phyloP scores from a whole-genome alignment of 2,797 vertebrate species.

The Spinibarbus caldwelli region DNA sequence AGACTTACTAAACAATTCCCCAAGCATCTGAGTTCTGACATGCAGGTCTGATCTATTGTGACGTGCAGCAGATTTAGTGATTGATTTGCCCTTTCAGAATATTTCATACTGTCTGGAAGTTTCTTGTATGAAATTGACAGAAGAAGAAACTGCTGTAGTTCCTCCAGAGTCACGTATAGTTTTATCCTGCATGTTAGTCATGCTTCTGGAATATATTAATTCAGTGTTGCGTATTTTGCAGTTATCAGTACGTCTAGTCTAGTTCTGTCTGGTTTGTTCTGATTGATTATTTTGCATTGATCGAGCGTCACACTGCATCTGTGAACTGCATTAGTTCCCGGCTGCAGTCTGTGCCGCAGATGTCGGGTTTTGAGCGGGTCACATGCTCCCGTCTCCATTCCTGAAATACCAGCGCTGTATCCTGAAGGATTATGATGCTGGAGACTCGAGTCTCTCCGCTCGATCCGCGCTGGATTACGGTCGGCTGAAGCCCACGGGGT shows the following conservation, averaged over 20 bases:
- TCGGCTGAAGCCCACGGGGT: slow-evolving; percentile 62
- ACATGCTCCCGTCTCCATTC: slow-evolving; percentile 80
- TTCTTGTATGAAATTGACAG: not conserved
- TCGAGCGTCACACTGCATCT: not conserved
- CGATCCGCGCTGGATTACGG: slow-evolving; percentile 49
- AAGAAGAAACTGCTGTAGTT: not conserved
- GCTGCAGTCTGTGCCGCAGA: not conserved
- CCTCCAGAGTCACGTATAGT: not conserved
- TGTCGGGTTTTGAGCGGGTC: slow-evolving; percentile 54
- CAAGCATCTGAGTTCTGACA: not conserved
- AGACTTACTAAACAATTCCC: not conserved
- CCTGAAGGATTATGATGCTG: slow-evolving; percentile 62
- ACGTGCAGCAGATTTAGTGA: not conserved
- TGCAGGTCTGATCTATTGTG: not conserved
- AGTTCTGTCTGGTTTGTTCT: not conserved
- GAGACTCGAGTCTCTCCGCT: slow-evolving; percentile 34
- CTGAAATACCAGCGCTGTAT: slow-evolving; percentile 72
- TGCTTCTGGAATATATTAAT: not conserved
- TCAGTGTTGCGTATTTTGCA: not conserved
- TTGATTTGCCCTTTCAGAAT: not conserved
- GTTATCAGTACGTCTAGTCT: not conserved
- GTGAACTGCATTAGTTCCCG: not conserved
- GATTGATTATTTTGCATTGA: not conserved
- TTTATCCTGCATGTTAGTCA: not conserved
- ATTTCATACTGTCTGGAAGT: not conserved